Conservation (phyloP, 2,888 invertebrate species). For the Mythimna loreyi region DNA sequence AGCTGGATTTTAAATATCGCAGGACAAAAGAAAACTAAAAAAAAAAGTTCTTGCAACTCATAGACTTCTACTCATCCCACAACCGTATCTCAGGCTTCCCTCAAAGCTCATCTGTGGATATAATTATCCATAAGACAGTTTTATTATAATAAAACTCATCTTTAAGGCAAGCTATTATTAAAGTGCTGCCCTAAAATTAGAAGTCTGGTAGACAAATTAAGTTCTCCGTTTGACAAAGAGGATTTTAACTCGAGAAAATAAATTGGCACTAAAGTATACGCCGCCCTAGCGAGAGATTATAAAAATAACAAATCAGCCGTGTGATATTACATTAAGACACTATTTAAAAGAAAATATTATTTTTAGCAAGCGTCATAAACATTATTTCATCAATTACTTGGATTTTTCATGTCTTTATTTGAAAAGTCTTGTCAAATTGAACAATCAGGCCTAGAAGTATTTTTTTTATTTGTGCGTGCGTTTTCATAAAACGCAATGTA, state of each 20-base stretch:
- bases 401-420: constrained; percentile 7
- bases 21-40: no score
- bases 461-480: constrained; percentile 22
- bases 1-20: no score
- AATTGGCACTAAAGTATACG: constrained; percentile 31
- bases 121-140: no score
- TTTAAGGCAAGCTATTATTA: constrained; percentile 2
- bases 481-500: constrained; percentile 34
- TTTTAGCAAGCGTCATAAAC: not conserved
- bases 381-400: constrained; percentile 8
- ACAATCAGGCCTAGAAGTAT: not conserved
- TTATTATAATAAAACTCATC: not conserved
- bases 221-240: constrained; percentile 5
- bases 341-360: constrained; percentile 25
- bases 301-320: constrained; percentile 16
- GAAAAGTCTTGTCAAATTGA: not conserved
- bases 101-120: not conserved
- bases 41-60: no score
- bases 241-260: not conserved
- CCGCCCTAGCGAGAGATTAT: constrained; percentile 14
- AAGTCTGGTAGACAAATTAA: constrained; percentile 14
- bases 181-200: constrained; percentile 18
- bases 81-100: not conserved
- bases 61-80: not conserved
- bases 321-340: constrained; percentile 1